A percentile compares a stretch with the other conserved stretches of the same genome.
phyloP scores from a whole-genome alignment of 2,113 vertebrate genomes.

The Chaetodon trifascialis region DNA sequence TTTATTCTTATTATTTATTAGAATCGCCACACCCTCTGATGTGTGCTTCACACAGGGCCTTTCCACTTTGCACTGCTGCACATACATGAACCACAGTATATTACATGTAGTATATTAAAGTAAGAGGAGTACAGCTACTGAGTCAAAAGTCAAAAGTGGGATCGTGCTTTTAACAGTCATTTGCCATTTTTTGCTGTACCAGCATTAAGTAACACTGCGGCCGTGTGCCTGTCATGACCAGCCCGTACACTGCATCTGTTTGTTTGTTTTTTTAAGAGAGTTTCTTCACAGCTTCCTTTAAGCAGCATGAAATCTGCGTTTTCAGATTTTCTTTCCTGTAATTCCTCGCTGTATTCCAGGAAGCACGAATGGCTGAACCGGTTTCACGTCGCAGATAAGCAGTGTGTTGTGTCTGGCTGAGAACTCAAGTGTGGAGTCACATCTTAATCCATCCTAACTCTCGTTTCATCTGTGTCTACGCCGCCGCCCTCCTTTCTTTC shows the following conservation, averaged over 20 bases:
- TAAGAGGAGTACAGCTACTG: not conserved
- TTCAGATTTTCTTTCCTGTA: not conserved
- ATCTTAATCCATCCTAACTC: not conserved
- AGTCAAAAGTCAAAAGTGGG: not conserved
- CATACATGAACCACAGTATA: not conserved
- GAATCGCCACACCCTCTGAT: not conserved
- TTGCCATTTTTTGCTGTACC: not conserved
- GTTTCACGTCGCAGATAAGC: slow-evolving; percentile 15
- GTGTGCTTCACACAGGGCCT: not conserved
- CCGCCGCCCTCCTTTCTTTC: slow-evolving; percentile 1
- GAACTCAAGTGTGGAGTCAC: not conserved
- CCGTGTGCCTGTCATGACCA: not conserved
- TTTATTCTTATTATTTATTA: not conserved
- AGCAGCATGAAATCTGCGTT: not conserved
- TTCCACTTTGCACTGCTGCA: not conserved
- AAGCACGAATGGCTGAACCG: not conserved
- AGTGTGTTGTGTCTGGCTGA: slow-evolving; percentile 7
- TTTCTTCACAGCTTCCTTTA: not conserved
- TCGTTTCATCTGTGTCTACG: slow-evolving; percentile 4
- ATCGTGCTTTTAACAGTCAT: not conserved
- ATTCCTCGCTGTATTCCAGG: not conserved
- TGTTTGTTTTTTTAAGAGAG: not conserved
- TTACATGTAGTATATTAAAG: no score
- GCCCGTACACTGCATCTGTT: no score
- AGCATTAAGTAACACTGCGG: not conserved